Percentiles rank a stretch among this genome's conserved stretches.
Conservation (phyloP, 2,113 vertebrate species). For the Anarhynchus alexandrinus region DNA sequence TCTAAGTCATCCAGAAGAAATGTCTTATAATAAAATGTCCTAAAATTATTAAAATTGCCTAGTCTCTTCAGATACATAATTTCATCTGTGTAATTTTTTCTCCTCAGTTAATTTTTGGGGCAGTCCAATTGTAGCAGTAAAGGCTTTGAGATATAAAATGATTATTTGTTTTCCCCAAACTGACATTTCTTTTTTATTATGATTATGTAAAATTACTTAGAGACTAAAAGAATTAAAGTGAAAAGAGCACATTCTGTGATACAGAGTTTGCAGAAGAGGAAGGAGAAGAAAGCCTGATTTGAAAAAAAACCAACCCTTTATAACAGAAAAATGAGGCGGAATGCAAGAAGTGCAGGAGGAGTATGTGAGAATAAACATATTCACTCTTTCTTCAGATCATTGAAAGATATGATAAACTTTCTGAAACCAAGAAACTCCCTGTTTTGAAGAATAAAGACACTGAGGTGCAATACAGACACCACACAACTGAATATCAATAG, state of each 20-base stretch:
- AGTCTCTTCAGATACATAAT: background rate
- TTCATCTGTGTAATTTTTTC: background rate
- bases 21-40: background rate
- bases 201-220: background rate
- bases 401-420: background rate
- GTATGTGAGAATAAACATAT: background rate
- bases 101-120: background rate
- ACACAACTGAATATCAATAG: background rate
- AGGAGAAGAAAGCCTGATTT: background rate
- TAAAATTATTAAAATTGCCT: background rate
- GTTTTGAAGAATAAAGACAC: background rate
- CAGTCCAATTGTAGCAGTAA: background rate
- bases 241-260: background rate
- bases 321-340: background rate
- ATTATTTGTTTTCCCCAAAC: background rate
- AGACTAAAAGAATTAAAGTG: background rate
- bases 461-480: background rate
- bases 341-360: background rate
- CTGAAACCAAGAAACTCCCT: background rate
- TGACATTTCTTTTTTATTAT: background rate
- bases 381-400: background rate
- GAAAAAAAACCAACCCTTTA: background rate
- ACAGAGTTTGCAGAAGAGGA: background rate
- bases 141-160: background rate
- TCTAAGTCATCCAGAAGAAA: constrained; percentile 18